Evolutionary conservation across 2,113 vertebrate genomes (phyloP), one percentile per base, ranked within the genome.

Genomic region (Dromaius novaehollandiae): DNA sequence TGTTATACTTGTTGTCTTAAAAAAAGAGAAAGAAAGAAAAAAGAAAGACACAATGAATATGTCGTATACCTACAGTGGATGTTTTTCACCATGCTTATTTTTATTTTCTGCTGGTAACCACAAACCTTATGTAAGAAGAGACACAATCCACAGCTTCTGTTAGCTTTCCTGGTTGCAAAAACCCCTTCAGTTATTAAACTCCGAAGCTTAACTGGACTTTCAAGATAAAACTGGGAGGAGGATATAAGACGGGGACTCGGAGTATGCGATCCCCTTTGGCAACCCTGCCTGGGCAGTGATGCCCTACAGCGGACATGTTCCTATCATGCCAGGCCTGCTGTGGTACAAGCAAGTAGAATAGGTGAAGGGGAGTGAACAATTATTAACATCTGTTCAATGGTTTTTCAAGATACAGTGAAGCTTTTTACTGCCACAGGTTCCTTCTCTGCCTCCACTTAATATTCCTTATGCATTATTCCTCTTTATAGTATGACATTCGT

Each of bases 371-470:
- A 82, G 81, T 24, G 92, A 93, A 55, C 11, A 2, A 0, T 3
- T 2, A 79, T 21, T 46, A 34, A 25, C 0, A 6, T 2, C 6
- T 21, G 30, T 0, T 40, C 19, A 40, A 46, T 2, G 20, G 16
- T 75, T 46, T 40, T 55, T 78, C 46, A 55, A 9, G 78, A 64
- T 6, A 36, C 25, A 44, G 4, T 0, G 0, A 46, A 86, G 48
- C 18, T 14, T 73, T 89, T n/a, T 61, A 20, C n/a, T 46, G 32
- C 74, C 21, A 3, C 3, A 8, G 36, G 7, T 46, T 68, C 50
- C 25, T 58, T 36, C 20, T n/a, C 58, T 61, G n/a, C 40, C 71
- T 82, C 53, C 48, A 19, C 32, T 40, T 30, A 58, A 7, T 8
- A 32, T 12, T 56, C 68, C 63, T 65, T 4, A 76, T 0, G 0